phyloP scores from a whole-genome alignment of 1,140 invertebrate species.

The Scaptomyza montana region DNA sequence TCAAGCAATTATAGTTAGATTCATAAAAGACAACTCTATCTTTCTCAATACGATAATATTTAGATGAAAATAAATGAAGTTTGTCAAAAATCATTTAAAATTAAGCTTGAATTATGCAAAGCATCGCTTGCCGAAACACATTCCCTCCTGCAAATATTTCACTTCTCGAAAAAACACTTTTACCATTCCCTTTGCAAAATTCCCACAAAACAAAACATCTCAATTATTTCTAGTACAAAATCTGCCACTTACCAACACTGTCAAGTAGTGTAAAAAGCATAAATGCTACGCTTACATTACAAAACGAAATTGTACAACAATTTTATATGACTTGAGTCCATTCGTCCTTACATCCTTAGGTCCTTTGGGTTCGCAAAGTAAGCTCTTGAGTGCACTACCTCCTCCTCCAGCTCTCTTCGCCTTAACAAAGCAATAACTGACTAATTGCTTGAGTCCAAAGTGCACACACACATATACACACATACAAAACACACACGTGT shows the following conservation, averaged over 20 bases:
- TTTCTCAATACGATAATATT: too few species aligned
- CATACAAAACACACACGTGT: not conserved
- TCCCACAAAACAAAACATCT: not conserved
- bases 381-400: constrained; percentile 6
- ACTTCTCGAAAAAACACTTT: too few species aligned
- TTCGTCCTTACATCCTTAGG: not conserved
- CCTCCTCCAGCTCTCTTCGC: not conserved
- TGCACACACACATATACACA: constrained; percentile 36
- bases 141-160: too few species aligned
- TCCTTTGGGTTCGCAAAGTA: not conserved
- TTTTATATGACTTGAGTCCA: constrained; percentile 12
- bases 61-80: too few species aligned
- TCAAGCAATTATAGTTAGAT: too few species aligned
- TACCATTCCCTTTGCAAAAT: not conserved
- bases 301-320: constrained; percentile 11
- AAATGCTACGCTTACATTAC: constrained; percentile 34
- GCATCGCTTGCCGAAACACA: too few species aligned
- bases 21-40: too few species aligned
- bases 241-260: constrained; percentile 3
- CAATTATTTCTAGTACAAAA: constrained; percentile 23
- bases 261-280: constrained; percentile 23
- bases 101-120: too few species aligned
- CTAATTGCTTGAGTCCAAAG: constrained; percentile 71
- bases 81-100: too few species aligned
- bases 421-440: constrained; percentile 68